Evolutionary conservation across 2,113 vertebrate genomes (phyloP).

Genomic region (Atrichornis clamosus): DNA sequence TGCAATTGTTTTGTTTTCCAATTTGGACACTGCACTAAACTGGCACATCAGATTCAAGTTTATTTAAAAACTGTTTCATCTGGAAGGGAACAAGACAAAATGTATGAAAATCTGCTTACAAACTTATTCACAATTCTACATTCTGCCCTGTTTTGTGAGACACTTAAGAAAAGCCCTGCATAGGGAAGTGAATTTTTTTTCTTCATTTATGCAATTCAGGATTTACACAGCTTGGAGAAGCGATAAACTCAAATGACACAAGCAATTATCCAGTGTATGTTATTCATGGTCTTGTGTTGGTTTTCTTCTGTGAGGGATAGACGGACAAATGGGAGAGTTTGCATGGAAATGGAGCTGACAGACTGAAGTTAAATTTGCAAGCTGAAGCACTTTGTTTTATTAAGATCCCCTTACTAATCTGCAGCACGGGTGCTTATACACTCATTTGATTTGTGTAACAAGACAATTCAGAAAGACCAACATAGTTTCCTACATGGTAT

Average conservation of each 20-base stretch:
- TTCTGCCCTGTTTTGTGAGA: not conserved
- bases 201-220: not conserved
- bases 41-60: not conserved
- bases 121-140: not conserved
- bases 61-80: not conserved
- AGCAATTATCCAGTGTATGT: rapidly evolving
- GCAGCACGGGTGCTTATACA: not conserved
- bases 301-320: not conserved
- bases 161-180: not conserved
- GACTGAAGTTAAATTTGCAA: not conserved
- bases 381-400: not conserved
- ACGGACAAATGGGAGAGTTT: not conserved
- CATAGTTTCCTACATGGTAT: not conserved
- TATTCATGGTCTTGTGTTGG: not conserved
- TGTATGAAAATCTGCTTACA: not conserved
- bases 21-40: not conserved
- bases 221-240: not conserved
- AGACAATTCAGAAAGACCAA: not conserved
- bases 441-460: not conserved
- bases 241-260: not conserved
- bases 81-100: not conserved
- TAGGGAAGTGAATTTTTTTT: not conserved
- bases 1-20: not conserved
- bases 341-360: not conserved
- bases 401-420: not conserved